A percentile compares a stretch with the other conserved stretches of the same genome.
Evolutionary conservation across 1,140 invertebrate species (phyloP).

Genomic region (Aporrectodea caliginosa): DNA sequence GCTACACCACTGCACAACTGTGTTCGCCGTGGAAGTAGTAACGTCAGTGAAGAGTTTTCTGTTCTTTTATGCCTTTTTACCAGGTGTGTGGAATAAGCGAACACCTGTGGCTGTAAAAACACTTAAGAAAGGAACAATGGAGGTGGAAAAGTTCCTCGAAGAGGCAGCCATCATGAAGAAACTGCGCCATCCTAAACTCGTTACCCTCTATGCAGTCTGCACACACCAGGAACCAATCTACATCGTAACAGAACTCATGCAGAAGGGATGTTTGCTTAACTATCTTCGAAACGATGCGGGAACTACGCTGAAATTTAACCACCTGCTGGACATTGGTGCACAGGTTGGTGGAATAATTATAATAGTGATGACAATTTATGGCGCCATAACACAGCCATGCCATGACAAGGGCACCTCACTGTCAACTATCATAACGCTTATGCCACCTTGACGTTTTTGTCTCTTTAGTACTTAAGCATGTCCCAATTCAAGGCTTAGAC

Average conservation of each 20-base stretch:
- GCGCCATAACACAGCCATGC: no score
- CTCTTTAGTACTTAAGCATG: no score
- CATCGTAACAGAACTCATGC: constrained; percentile 93
- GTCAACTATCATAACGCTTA: no score
- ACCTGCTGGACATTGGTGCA: constrained; percentile 94
- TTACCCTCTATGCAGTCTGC: constrained; percentile 96
- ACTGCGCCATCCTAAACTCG: constrained; percentile 76
- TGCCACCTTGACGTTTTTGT: no score
- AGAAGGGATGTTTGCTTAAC: constrained; percentile 87
- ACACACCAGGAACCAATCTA: constrained; percentile 90
- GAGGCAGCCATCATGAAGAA: constrained; percentile 99
- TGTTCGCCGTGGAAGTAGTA: no score
- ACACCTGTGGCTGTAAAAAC: constrained; percentile 99
- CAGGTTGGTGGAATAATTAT: no score
- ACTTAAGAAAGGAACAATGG: constrained; percentile 95
- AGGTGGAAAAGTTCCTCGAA: constrained; percentile 94
- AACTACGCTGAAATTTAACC: constrained; percentile 79
- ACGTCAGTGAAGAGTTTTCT: no score
- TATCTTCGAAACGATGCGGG: constrained; percentile 70
- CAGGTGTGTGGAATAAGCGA: constrained; percentile 83
- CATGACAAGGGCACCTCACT: no score
- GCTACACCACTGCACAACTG: no score
- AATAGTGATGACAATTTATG: no score
- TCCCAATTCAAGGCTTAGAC: no score
- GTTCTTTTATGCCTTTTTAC: no score